These are phyloP conservation scores for Alcis repandata DNA, from an alignment of 2,888 invertebrate genomes.

Conservation along the genomic window DNA sequence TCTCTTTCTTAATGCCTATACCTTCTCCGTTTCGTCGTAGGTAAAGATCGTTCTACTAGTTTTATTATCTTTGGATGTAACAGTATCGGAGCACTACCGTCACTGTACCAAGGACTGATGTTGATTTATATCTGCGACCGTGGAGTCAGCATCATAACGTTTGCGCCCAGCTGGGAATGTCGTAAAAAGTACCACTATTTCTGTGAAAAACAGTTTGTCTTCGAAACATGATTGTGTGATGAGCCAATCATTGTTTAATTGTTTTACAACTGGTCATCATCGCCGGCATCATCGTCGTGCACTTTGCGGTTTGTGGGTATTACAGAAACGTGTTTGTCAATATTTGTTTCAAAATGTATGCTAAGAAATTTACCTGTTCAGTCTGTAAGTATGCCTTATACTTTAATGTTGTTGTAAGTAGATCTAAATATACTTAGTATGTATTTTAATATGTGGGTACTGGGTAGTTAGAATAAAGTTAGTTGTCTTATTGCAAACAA, in stretches of 20 bases:
- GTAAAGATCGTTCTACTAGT: too few relatives aligned
- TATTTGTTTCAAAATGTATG: not conserved
- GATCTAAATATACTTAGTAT: too few relatives aligned
- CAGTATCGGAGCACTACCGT: too few relatives aligned
- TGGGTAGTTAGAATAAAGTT: too few relatives aligned
- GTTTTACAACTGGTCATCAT: constrained; percentile 19
- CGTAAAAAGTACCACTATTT: constrained; percentile 21
- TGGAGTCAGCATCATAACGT: not conserved
- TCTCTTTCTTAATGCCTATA: too few relatives aligned
- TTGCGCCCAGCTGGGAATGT: constrained; percentile 13
- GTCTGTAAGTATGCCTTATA: too few relatives aligned
- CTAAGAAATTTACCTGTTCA: not conserved
- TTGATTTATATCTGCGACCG: not conserved
- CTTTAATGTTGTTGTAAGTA: too few relatives aligned
- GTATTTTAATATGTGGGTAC: too few relatives aligned
- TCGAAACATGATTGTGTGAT: constrained; percentile 24
- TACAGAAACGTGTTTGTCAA: constrained; percentile 1
- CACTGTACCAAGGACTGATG: not conserved
- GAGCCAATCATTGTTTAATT: constrained; percentile 27
- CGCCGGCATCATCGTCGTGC: constrained; percentile 7
- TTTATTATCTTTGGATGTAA: too few relatives aligned
- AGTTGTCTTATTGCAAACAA: too few relatives aligned
- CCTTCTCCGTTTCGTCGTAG: too few relatives aligned
- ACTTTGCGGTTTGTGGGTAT: not conserved
- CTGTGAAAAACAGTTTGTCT: constrained; percentile 11